Percentiles rank a stretch among this genome's conserved stretches.
Conservation (phyloP, 2,797 vertebrate species). For the Rhabdophis nuchalis region DNA sequence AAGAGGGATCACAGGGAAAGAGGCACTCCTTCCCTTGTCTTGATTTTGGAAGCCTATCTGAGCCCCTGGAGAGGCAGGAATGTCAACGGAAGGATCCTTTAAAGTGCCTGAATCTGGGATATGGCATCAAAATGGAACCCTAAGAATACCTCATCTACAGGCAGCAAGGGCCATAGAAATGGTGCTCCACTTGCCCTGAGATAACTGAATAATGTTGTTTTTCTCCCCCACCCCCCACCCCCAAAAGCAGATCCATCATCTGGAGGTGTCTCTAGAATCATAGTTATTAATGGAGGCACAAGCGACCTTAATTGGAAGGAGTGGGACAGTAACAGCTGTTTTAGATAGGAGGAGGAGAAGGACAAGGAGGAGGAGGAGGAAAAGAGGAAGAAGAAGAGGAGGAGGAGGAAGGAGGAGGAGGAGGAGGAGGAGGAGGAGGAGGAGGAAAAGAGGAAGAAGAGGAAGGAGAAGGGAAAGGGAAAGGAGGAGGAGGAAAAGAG, state of each 20-base stretch:
- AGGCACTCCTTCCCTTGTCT: not conserved
- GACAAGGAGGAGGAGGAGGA: not conserved
- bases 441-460: no score
- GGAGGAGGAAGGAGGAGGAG: no score
- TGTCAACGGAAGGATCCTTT: not conserved
- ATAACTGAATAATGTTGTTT: not conserved
- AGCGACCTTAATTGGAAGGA: not conserved
- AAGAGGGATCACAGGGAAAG: not conserved
- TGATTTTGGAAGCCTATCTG: not conserved
- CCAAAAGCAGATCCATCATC: not conserved
- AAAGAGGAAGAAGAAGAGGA: no score
- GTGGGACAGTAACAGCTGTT: not conserved
- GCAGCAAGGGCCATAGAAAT: not conserved
- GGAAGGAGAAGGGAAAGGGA: fast-evolving
- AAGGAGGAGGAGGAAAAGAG: no score
- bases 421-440: no score
- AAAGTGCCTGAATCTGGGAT: not conserved
- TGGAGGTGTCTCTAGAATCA: not conserved
- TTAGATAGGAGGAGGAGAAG: not conserved
- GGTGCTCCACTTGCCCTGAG: not conserved
- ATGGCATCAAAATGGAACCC: not conserved
- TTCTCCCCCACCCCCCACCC: not conserved
- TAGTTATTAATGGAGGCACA: not conserved
- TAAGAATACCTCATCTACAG: not conserved
- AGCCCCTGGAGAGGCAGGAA: not conserved